Evolutionary conservation across 2,888 invertebrate species (phyloP).

Genomic region (Idaea dimidiata): DNA sequence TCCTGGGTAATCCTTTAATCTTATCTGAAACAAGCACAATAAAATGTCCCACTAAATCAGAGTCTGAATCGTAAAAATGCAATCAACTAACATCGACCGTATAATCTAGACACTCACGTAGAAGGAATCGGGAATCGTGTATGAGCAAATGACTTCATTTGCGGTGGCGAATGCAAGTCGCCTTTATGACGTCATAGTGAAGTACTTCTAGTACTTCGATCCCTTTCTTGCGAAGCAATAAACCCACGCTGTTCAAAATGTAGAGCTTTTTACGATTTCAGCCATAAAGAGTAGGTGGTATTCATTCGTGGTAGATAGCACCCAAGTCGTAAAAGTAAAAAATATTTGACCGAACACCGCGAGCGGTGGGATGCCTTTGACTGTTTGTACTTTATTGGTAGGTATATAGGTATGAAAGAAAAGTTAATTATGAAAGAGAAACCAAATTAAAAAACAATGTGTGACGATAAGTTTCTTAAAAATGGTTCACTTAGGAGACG

Average conservation of each 20-base stretch:
- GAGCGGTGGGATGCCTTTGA: background rate
- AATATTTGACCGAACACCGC: background rate
- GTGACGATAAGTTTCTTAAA: too few species aligned
- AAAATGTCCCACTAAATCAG: background rate
- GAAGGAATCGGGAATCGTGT: constrained; percentile 21
- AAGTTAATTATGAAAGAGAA: too few species aligned
- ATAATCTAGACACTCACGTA: constrained; percentile 7
- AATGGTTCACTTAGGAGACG: too few species aligned
- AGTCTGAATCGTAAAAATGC: background rate
- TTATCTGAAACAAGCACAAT: background rate
- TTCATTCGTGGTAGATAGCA: background rate
- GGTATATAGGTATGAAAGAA: background rate
- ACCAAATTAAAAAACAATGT: too few species aligned
- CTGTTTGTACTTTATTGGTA: background rate
- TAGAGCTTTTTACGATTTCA: constrained; percentile 1
- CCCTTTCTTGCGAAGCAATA: constrained; percentile 7
- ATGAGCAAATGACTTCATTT: constrained; percentile 20
- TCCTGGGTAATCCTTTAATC: background rate
- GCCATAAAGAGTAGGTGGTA: background rate
- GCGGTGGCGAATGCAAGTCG: constrained; percentile 11
- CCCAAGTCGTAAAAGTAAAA: background rate
- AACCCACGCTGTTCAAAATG: constrained; percentile 19
- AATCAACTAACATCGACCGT: background rate
- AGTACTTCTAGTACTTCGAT: background rate
- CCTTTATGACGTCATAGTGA: constrained; percentile 20